These are phyloP conservation scores for Hippoglossus hippoglossus DNA, from an alignment of 2,797 vertebrate species.

Conservation along the genomic window DNA sequence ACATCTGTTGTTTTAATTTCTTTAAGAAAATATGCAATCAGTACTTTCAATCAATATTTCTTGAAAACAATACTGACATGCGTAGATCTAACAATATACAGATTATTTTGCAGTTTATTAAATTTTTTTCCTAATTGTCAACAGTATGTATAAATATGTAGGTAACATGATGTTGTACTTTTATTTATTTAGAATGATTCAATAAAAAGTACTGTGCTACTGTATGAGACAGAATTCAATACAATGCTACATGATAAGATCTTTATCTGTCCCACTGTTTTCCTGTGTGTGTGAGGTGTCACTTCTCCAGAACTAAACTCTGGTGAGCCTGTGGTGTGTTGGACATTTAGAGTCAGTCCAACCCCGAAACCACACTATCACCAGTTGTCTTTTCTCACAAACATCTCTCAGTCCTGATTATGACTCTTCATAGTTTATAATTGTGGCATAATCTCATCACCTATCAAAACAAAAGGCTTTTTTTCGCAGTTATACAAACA, in stretches of 20 bases:
- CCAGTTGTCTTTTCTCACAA: conserved; percentile 40
- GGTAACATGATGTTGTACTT: neutral
- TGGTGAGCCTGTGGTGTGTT: neutral
- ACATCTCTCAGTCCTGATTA: conserved; percentile 35
- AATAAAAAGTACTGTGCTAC: neutral
- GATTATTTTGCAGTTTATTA: neutral
- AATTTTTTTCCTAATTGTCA: neutral
- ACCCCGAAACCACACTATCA: conserved; percentile 46
- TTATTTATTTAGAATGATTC: neutral
- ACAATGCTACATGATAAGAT: too few relatives aligned
- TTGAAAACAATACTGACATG: neutral
- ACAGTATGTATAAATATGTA: neutral
- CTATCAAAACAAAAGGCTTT: conserved; percentile 71
- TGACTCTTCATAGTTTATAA: conserved; percentile 56
- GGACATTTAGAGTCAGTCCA: conserved; percentile 28
- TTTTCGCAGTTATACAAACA: conserved; percentile 30
- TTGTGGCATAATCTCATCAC: conserved; percentile 36
- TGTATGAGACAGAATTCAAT: neutral
- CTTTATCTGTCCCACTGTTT: too few relatives aligned
- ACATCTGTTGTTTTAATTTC: too few relatives aligned
- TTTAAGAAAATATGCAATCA: too few relatives aligned
- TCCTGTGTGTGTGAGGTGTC: neutral
- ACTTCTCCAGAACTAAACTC: neutral
- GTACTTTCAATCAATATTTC: too few relatives aligned
- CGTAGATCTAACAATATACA: too few relatives aligned